phyloP scores from a whole-genome alignment of 2,113 vertebrate genomes.

The Cyprinodon brontotheroides region DNA sequence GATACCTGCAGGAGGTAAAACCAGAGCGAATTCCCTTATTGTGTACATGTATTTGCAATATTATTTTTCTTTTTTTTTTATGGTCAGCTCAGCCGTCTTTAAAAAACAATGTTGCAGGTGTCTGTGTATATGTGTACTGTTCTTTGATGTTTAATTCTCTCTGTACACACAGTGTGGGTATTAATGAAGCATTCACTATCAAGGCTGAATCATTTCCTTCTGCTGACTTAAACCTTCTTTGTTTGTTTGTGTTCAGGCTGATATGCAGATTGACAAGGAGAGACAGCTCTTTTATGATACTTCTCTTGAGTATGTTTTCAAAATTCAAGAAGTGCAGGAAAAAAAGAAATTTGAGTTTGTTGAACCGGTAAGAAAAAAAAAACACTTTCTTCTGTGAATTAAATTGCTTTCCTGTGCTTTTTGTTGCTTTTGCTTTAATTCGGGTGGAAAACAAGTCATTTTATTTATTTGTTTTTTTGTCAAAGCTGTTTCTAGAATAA shows the following conservation, averaged over 20 bases:
- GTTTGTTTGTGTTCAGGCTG: constrained; percentile 83
- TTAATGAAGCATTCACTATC: constrained; percentile 35
- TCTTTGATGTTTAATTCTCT: constrained; percentile 12
- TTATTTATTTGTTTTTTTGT: no score
- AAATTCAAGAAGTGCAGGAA: constrained; percentile 98
- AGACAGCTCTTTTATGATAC: constrained; percentile 96
- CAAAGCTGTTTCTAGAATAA: background rate
- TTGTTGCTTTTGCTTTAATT: background rate
- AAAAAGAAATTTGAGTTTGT: constrained; percentile 99
- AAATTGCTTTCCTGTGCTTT: background rate
- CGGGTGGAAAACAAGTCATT: background rate
- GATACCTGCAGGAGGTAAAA: constrained; percentile 93
- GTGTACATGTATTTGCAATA: constrained; percentile 40
- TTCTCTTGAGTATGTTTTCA: constrained; percentile 96
- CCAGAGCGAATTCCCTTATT: constrained; percentile 30
- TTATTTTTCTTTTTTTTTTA: constrained; percentile 43
- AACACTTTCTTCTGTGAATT: background rate
- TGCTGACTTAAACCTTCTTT: constrained; percentile 20
- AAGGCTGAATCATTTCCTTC: constrained; percentile 18
- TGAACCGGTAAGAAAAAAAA: constrained; percentile 86
- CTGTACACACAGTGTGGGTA: constrained; percentile 8
- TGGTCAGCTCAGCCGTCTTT: constrained; percentile 13
- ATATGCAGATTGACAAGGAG: constrained; percentile 92
- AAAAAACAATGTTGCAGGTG: constrained; percentile 7
- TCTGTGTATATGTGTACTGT: constrained; percentile 5